These are phyloP conservation scores for Scyliorhinus canicula DNA, from an alignment of 2,797 vertebrate species.

Conservation along the genomic window DNA sequence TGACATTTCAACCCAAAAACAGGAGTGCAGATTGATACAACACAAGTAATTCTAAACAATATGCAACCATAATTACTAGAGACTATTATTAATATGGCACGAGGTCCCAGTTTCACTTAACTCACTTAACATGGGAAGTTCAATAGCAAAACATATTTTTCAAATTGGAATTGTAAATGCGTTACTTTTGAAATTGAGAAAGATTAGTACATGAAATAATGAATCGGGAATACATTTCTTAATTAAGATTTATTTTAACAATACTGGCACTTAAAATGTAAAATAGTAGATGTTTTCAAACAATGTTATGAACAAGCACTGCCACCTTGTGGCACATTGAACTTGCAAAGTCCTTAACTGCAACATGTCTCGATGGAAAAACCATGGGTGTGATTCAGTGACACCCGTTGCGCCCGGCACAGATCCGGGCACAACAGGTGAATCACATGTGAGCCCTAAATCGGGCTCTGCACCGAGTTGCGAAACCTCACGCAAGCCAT, in stretches of 20 bases:
- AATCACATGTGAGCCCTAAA: too few species aligned
- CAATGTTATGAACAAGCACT: conserved; percentile 11
- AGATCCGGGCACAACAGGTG: too few species aligned
- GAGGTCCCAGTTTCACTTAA: background rate
- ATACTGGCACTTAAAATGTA: background rate
- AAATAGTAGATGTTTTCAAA: background rate
- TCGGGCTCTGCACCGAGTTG: too few species aligned
- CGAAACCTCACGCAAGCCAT: too few species aligned
- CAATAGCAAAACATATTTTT: background rate
- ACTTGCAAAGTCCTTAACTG: too few species aligned
- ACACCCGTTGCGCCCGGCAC: too few species aligned
- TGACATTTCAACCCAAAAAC: background rate
- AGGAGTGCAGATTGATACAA: background rate
- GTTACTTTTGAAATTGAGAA: background rate
- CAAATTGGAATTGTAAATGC: background rate
- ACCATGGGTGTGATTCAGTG: too few species aligned
- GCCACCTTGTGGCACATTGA: conserved; percentile 7
- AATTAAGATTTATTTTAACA: background rate
- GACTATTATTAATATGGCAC: background rate
- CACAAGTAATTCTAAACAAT: background rate
- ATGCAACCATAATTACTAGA: background rate
- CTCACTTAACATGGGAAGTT: background rate
- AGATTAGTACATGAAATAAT: background rate
- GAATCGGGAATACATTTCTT: background rate
- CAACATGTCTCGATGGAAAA: too few species aligned